phyloP scores from a whole-genome alignment of 2,113 vertebrate species.

The Hirundichthys speculiger region DNA sequence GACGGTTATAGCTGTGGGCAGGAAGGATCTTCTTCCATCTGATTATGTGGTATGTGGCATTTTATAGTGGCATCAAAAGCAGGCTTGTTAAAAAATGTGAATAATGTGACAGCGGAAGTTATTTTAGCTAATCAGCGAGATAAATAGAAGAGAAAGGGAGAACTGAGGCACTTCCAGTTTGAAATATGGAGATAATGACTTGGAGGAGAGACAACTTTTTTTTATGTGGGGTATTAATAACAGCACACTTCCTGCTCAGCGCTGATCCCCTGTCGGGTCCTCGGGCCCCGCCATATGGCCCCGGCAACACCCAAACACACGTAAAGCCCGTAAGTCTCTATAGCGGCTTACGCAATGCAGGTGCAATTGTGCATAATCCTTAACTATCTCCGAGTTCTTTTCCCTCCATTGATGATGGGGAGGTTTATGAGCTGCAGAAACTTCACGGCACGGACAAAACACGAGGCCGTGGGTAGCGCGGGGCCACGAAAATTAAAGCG shows the following conservation, averaged over 20 bases:
- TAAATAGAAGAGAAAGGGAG: too few species aligned
- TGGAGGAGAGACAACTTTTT: conserved; percentile 9
- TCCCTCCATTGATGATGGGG: conserved; percentile 20
- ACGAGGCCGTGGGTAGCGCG: too few species aligned
- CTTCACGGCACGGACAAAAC: conserved; percentile 10
- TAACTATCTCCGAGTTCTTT: conserved; percentile 32
- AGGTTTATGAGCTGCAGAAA: conserved; percentile 28
- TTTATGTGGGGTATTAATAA: conserved; percentile 67
- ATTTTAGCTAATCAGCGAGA: too few species aligned
- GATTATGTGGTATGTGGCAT: too few species aligned
- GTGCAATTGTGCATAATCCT: conserved; percentile 53
- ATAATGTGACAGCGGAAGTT: too few species aligned
- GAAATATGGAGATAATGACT: conserved; percentile 3
- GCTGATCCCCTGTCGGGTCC: conserved; percentile 60
- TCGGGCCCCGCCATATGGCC: conserved; percentile 69
- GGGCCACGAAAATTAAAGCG: conserved; percentile 3
- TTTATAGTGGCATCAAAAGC: too few species aligned
- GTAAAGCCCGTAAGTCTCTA: conserved; percentile 37
- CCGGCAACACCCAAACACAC: conserved; percentile 54
- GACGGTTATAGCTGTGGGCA: too few species aligned
- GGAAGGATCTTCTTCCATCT: too few species aligned
- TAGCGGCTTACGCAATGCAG: conserved; percentile 54
- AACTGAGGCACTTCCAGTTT: too few species aligned
- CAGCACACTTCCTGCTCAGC: conserved; percentile 66
- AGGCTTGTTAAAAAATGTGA: too few species aligned